Conservation (phyloP, 2,797 vertebrate genomes). For the Thamnophis elegans region DNA sequence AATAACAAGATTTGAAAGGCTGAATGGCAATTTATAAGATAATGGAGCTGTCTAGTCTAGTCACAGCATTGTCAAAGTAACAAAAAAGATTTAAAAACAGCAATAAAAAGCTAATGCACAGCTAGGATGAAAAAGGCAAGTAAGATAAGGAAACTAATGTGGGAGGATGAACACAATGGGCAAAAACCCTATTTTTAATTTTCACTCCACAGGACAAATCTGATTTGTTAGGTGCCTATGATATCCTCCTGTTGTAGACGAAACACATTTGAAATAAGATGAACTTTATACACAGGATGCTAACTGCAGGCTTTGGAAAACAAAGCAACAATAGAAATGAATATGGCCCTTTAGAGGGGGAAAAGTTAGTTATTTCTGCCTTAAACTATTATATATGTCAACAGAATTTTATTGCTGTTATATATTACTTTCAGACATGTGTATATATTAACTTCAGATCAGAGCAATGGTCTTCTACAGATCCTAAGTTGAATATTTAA, state of each 20-base stretch:
- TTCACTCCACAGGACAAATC: neutral
- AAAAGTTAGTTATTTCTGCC: neutral
- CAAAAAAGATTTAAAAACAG: neutral
- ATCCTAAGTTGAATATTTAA: neutral
- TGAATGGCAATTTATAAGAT: neutral
- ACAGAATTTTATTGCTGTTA: neutral
- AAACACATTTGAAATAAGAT: neutral
- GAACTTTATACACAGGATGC: neutral
- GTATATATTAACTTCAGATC: neutral
- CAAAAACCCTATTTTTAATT: neutral
- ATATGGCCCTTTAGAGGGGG: neutral
- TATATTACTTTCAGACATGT: neutral
- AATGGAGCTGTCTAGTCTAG: neutral
- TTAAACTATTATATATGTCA: neutral
- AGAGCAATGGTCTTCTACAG: neutral
- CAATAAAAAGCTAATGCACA: neutral
- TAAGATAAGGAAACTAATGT: neutral
- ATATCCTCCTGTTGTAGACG: neutral
- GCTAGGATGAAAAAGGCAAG: neutral
- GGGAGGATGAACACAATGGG: neutral
- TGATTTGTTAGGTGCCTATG: neutral
- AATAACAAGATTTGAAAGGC: neutral
- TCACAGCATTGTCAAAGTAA: neutral
- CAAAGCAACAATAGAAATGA: neutral
- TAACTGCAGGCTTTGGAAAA: neutral